Evolutionary conservation across 2,888 invertebrate genomes (phyloP).

Genomic region (Melanargia galathea): DNA sequence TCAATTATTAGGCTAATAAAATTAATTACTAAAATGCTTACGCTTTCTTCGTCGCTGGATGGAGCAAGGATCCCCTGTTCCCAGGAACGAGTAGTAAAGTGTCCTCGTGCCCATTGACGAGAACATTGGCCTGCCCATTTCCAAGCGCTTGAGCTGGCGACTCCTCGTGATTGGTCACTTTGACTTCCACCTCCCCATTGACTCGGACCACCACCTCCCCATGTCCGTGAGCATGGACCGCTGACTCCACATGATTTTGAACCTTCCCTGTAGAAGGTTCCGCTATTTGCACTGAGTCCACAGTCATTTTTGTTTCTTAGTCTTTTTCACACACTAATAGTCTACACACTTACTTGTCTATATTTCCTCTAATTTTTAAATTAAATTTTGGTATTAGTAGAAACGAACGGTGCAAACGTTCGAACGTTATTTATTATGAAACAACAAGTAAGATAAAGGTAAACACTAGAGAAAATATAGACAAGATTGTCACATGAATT

Average conservation of each 20-base stretch:
- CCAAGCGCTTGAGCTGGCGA: background rate
- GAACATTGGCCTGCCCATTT: background rate
- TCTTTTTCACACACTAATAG: conserved; percentile 18
- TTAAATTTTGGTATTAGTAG: background rate
- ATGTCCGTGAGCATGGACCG: background rate
- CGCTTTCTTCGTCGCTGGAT: conserved; percentile 31
- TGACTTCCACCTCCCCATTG: background rate
- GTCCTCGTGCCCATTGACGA: conserved; percentile 27
- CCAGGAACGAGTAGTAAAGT: conserved; percentile 26
- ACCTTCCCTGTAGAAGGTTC: conserved; percentile 47
- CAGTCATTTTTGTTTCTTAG: conserved; percentile 54
- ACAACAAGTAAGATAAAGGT: background rate
- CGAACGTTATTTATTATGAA: background rate
- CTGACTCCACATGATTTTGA: conserved; percentile 40
- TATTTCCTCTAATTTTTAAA: conserved; percentile 23
- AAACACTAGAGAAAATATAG: conserved; percentile 27
- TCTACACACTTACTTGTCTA: conserved; percentile 25
- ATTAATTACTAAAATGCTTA: conserved; percentile 26
- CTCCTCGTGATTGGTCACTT: background rate
- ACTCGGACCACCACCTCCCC: conserved; percentile 6
- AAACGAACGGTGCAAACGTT: background rate
- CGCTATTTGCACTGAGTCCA: conserved; percentile 62
- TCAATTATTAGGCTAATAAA: no score
- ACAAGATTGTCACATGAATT: conserved; percentile 32
- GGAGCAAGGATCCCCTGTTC: conserved; percentile 35